Evolutionary conservation across 2,888 invertebrate species (phyloP).

Genomic region (Cataglyphis rosenhaueri): DNA sequence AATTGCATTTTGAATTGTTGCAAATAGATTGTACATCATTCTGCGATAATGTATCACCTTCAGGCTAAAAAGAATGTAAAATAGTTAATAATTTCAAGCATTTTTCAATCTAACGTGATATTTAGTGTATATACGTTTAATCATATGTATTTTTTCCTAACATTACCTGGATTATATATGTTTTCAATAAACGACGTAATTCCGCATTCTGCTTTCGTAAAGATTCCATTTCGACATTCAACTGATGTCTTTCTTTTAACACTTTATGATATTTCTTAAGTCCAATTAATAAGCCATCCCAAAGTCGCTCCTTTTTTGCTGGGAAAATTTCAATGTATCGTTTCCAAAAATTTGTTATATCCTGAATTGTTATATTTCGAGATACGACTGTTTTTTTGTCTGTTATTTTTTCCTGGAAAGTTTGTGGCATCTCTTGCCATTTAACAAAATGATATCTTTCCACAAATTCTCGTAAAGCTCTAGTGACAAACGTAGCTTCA

Average conservation of each 20-base stretch:
- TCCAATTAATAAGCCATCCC: constrained; percentile 90
- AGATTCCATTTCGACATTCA: constrained; percentile 89
- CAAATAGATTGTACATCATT: neutral
- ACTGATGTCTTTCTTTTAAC: constrained; percentile 89
- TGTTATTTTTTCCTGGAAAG: constrained; percentile 82
- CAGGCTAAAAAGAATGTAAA: constrained; percentile 3
- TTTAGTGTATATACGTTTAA: neutral
- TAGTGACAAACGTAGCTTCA: constrained; percentile 89
- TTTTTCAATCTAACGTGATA: constrained; percentile 17
- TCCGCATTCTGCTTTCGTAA: constrained; percentile 90
- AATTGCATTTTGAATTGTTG: neutral
- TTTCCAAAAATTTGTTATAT: constrained; percentile 90
- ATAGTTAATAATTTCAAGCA: constrained; percentile 8
- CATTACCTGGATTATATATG: constrained; percentile 85
- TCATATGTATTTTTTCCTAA: constrained; percentile 14
- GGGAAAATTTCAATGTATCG: constrained; percentile 88
- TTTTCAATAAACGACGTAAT: constrained; percentile 89
- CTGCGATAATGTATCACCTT: neutral
- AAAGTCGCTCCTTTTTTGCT: constrained; percentile 88
- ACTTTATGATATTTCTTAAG: constrained; percentile 89
- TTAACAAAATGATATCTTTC: constrained; percentile 82
- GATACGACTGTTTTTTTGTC: constrained; percentile 86
- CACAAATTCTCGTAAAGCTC: constrained; percentile 89
- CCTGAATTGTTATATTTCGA: constrained; percentile 86
- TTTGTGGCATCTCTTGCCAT: constrained; percentile 66